Conservation (phyloP, 2,113 vertebrate genomes). For the Nycticryphes semicollaris region DNA sequence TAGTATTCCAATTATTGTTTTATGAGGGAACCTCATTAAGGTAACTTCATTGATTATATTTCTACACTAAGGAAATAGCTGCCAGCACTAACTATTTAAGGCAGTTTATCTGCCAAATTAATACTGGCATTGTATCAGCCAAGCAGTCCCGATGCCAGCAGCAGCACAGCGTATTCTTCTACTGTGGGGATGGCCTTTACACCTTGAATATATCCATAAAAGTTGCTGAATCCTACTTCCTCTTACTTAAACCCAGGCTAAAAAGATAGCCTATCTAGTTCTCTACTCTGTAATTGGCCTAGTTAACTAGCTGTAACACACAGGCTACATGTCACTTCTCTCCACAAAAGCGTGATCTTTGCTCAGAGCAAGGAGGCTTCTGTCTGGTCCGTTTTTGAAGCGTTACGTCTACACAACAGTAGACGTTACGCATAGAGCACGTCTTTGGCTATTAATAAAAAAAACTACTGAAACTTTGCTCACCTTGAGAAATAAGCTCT, state of each 20-base stretch:
- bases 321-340: not conserved
- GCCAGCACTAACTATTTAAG: slow-evolving; percentile 47
- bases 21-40: slow-evolving; percentile 44
- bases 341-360: not conserved
- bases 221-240: not conserved
- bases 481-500: slow-evolving; percentile 79
- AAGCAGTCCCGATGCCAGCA: not conserved
- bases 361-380: not conserved
- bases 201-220: not conserved
- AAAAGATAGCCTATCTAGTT: not conserved
- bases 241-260: slow-evolving; percentile 18
- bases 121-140: not conserved
- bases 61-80: slow-evolving; percentile 52
- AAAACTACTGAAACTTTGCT: slow-evolving; percentile 75
- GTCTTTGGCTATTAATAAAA: not conserved
- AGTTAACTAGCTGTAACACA: not conserved
- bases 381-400: slow-evolving; percentile 25
- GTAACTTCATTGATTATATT: slow-evolving; percentile 40
- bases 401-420: not conserved
- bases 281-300: not conserved
- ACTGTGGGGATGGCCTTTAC: not conserved
- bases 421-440: not conserved
- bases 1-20: slow-evolving; percentile 48
- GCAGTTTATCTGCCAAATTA: slow-evolving; percentile 49
- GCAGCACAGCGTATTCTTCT: not conserved